Conservation (phyloP, 1,140 invertebrate genomes). For the Homalodisca vitripennis region DNA sequence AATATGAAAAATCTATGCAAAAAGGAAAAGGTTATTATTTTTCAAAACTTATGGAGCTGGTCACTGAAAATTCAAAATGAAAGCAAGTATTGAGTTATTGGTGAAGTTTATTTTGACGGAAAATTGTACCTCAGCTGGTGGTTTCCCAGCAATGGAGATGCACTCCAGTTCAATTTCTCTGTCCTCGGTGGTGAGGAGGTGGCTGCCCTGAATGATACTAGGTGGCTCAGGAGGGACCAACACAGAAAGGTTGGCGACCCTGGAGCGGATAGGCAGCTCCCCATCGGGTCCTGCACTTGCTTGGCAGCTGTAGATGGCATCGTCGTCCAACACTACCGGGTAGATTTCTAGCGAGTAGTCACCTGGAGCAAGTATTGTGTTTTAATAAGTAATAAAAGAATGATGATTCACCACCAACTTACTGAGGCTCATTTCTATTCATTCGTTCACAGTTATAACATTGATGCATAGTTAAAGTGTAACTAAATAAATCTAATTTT, state of each 20-base stretch:
- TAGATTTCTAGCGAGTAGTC: slow-evolving; percentile 85
- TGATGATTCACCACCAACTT: too few species aligned
- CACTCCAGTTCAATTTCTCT: slow-evolving; percentile 87
- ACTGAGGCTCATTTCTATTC: too few species aligned
- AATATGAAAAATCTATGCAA: background rate
- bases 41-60: background rate
- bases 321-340: slow-evolving; percentile 85
- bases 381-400: too few species aligned
- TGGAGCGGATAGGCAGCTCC: slow-evolving; percentile 74
- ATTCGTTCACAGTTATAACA: too few species aligned
- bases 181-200: slow-evolving; percentile 82
- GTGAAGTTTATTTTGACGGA: background rate
- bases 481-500: too few species aligned
- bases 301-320: slow-evolving; percentile 89
- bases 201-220: slow-evolving; percentile 78
- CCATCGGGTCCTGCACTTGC: slow-evolving; percentile 70
- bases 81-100: background rate
- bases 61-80: background rate
- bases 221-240: slow-evolving; percentile 87
- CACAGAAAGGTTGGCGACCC: slow-evolving; percentile 80
- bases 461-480: too few species aligned
- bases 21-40: background rate
- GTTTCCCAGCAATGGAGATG: slow-evolving; percentile 85
- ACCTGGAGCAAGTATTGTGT: slow-evolving; percentile 57
- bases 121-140: slow-evolving; percentile 78